These are phyloP conservation scores for Calycopis cecrops DNA, from an alignment of 1,140 invertebrate genomes.

Conservation along the genomic window DNA sequence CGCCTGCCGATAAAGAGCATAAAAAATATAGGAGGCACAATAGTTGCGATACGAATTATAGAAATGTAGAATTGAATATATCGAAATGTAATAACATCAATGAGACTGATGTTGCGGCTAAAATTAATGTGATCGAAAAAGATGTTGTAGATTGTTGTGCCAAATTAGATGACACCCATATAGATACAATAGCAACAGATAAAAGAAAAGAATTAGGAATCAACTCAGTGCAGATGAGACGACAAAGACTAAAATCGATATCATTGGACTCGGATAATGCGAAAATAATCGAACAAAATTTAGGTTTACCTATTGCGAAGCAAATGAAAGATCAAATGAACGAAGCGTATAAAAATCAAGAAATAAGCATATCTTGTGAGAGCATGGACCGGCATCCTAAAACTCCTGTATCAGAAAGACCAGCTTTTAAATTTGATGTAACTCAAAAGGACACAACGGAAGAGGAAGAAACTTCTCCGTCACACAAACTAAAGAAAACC, in stretches of 20 bases:
- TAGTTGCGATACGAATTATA: constrained; percentile 66
- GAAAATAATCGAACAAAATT: constrained; percentile 74
- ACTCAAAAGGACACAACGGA: constrained; percentile 47
- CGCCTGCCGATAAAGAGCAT: constrained; percentile 57
- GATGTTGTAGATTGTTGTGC: constrained; percentile 65
- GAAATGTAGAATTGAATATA: constrained; percentile 55
- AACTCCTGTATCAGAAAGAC: constrained; percentile 41
- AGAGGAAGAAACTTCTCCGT: constrained; percentile 47
- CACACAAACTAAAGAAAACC: constrained; percentile 51
- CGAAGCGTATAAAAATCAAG: constrained; percentile 64
- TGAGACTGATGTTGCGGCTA: constrained; percentile 32
- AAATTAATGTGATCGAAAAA: constrained; percentile 36
- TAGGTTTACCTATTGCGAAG: constrained; percentile 71
- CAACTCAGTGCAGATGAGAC: constrained; percentile 59
- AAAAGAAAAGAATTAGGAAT: constrained; percentile 41
- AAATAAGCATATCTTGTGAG: constrained; percentile 57
- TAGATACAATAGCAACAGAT: constrained; percentile 43
- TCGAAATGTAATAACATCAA: constrained; percentile 47
- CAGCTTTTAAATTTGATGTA: constrained; percentile 60
- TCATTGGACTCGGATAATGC: constrained; percentile 75
- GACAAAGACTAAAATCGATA: constrained; percentile 73
- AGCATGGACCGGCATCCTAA: constrained; percentile 52
- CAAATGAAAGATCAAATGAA: constrained; percentile 72
- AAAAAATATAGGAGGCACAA: constrained; percentile 63
- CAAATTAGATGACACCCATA: constrained; percentile 50